Conservation (phyloP, 2,113 vertebrate species). For the Lagopus muta region DNA sequence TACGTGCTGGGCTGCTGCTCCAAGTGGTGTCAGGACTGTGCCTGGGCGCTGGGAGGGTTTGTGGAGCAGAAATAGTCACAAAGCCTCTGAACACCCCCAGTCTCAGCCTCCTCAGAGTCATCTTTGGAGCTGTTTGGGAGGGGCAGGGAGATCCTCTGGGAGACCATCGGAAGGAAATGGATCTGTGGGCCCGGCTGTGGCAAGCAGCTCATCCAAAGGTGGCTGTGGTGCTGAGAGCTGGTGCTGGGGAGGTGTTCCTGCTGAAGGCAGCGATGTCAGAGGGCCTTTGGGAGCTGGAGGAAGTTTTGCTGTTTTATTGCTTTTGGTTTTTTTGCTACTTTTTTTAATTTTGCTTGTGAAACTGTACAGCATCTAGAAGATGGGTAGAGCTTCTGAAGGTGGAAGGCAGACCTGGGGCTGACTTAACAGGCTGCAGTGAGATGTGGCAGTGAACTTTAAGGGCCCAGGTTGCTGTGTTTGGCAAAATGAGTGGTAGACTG, state of each 20-base stretch:
- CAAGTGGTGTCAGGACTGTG: accelerated
- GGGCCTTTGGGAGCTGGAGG: background rate
- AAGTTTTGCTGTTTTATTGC: background rate
- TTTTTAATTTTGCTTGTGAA: background rate
- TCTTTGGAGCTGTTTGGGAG: background rate
- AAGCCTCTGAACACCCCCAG: background rate
- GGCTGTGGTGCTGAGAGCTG: no score
- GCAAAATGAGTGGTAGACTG: background rate
- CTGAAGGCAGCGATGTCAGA: no score
- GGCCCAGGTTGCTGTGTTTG: background rate
- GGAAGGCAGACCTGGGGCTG: background rate
- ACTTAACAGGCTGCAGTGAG: accelerated
- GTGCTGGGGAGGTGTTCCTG: no score
- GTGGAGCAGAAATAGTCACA: accelerated
- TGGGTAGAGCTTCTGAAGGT: background rate
- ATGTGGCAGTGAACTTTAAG: background rate
- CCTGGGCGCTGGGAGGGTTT: accelerated
- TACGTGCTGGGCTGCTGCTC: no score
- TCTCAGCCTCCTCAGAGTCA: background rate
- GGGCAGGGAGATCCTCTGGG: no score
- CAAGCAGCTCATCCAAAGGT: no score
- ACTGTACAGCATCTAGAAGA: background rate
- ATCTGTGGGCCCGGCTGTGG: no score
- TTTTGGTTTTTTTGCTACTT: background rate
- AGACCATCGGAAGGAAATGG: no score